phyloP scores from a whole-genome alignment of 2,888 invertebrate species.

The Caenorhabditis plicata region DNA sequence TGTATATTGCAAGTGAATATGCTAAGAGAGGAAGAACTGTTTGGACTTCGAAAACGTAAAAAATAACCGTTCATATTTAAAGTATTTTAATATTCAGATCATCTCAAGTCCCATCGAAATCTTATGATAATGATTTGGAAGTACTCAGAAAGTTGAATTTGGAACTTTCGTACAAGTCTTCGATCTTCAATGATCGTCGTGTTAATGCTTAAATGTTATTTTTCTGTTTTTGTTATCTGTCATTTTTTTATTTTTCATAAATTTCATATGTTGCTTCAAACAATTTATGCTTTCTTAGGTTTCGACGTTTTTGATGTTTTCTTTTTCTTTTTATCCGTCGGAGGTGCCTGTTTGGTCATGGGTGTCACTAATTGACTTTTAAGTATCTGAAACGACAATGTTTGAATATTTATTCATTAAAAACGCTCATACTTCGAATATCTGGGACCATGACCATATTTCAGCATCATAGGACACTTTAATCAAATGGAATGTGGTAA shows the following conservation, averaged over 20 bases:
- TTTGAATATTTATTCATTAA: too few species aligned
- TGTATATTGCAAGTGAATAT: conserved; percentile 55
- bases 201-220: conserved; percentile 8
- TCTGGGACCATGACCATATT: conserved; percentile 18
- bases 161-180: conserved; percentile 5
- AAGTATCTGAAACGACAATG: too few species aligned
- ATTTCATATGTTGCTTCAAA: too few species aligned
- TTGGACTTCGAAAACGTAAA: conserved; percentile 18
- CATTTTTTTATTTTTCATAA: too few species aligned
- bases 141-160: conserved; percentile 9
- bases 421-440: conserved; percentile 18
- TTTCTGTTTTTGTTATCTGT: too few species aligned
- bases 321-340: not conserved
- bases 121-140: conserved; percentile 2
- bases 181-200: conserved; percentile 5
- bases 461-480: conserved; percentile 26
- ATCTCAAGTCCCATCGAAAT: not conserved
- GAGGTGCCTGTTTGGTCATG: conserved; percentile 12
- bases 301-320: too few species aligned
- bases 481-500: conserved; percentile 16
- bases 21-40: conserved; percentile 49
- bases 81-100: not conserved
- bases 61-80: conserved; percentile 4
- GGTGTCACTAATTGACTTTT: conserved; percentile 13
- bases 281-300: too few species aligned